Conservation (phyloP, 2,113 vertebrate species). For the Eulacestoma nigropectus region DNA sequence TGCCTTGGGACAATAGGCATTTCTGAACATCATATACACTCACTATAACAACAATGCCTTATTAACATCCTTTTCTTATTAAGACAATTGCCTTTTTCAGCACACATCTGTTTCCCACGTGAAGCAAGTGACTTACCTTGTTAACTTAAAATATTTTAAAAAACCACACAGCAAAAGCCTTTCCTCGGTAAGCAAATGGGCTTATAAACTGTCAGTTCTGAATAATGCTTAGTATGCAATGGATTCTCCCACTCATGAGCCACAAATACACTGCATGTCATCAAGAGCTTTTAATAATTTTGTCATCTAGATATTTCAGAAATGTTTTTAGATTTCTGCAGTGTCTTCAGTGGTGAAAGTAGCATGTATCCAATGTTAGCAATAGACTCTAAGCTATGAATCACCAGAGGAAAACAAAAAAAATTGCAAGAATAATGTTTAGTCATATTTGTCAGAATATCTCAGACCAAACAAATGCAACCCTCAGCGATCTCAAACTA, state of each 20-base stretch:
- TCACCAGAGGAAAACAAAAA: not conserved
- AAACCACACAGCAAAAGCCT: not conserved
- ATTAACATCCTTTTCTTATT: not conserved
- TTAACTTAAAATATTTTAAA: not conserved
- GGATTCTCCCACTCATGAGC: conserved; percentile 2
- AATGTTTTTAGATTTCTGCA: conserved; percentile 26
- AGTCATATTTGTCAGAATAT: not conserved
- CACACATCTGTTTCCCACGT: not conserved
- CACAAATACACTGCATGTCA: not conserved
- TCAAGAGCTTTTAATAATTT: conserved; percentile 8
- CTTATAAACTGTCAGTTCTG: not conserved
- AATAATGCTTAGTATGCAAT: not conserved
- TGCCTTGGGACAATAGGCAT: not conserved
- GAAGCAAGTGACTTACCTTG: not conserved
- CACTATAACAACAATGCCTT: not conserved
- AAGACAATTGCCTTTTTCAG: not conserved
- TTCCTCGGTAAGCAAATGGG: not conserved
- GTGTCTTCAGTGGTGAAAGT: conserved; percentile 27
- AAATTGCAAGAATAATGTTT: not conserved
- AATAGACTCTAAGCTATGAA: conserved; percentile 27
- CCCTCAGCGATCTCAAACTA: not conserved
- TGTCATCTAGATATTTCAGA: not conserved
- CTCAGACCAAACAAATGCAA: not conserved
- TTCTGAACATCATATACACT: not conserved
- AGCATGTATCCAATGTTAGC: not conserved